Conservation (phyloP, 2,113 vertebrate genomes). For the Brachypteracias leptosomus region DNA sequence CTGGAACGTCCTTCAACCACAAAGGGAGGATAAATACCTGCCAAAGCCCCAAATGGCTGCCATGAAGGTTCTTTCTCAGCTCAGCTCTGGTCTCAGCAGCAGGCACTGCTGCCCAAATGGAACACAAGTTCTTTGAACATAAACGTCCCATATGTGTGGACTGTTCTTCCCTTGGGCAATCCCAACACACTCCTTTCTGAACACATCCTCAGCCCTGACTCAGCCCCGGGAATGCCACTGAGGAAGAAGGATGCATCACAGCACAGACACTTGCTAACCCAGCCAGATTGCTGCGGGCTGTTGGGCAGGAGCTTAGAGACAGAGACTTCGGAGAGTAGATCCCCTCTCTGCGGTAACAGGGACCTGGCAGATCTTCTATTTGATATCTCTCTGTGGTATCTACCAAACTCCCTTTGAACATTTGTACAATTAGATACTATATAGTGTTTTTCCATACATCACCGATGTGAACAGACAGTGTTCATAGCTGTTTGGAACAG, state of each 20-base stretch:
- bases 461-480: background rate
- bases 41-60: background rate
- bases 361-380: background rate
- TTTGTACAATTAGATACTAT: background rate
- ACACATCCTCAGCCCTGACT: background rate
- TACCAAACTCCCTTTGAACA: background rate
- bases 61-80: background rate
- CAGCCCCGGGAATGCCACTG: background rate
- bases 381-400: background rate
- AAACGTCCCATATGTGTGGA: background rate
- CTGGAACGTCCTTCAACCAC: background rate
- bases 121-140: conserved; percentile 32
- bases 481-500: background rate
- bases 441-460: background rate
- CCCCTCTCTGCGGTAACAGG: background rate
- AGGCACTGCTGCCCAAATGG: background rate
- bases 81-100: conserved; percentile 5
- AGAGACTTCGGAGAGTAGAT: background rate
- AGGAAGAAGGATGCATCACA: background rate
- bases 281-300: background rate
- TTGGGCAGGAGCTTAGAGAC: background rate
- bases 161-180: background rate
- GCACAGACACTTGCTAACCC: background rate
- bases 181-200: background rate
- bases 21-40: background rate